phyloP scores from a whole-genome alignment of 2,113 vertebrate species.

The Eulacestoma nigropectus region DNA sequence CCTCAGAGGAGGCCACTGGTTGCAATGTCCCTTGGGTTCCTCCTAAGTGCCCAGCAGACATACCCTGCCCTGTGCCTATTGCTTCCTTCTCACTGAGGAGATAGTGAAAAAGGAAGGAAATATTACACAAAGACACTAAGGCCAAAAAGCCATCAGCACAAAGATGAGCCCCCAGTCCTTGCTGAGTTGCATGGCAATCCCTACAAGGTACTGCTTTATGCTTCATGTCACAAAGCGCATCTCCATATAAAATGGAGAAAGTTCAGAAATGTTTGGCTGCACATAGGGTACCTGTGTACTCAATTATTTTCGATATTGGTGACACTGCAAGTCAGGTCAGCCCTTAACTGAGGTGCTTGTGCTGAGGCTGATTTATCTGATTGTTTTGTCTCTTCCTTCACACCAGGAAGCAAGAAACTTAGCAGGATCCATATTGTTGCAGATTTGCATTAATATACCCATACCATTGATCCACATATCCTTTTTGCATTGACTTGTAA shows the following conservation, averaged over 20 bases:
- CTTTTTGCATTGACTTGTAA: not conserved
- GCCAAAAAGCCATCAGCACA: not conserved
- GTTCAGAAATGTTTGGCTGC: not conserved
- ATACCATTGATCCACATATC: not conserved
- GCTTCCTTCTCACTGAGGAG: not conserved
- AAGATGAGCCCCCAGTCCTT: not conserved
- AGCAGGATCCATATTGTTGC: not conserved
- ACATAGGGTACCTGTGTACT: fast-evolving
- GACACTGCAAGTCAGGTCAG: not conserved
- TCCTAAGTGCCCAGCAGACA: not conserved
- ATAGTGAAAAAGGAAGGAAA: not conserved
- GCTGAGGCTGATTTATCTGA: not conserved
- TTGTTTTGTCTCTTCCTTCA: not conserved
- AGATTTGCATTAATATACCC: not conserved
- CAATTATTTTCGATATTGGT: not conserved
- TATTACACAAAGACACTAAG: not conserved
- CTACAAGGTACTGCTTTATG: not conserved
- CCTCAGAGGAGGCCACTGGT: not conserved
- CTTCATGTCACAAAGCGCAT: not conserved
- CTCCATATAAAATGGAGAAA: not conserved
- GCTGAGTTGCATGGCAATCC: not conserved
- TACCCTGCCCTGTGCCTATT: not conserved
- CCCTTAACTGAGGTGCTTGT: not conserved
- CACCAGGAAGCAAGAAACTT: not conserved
- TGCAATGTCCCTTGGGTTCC: not conserved